phyloP scores from a whole-genome alignment of 2,888 invertebrate species.

The Gortyna flavago region DNA sequence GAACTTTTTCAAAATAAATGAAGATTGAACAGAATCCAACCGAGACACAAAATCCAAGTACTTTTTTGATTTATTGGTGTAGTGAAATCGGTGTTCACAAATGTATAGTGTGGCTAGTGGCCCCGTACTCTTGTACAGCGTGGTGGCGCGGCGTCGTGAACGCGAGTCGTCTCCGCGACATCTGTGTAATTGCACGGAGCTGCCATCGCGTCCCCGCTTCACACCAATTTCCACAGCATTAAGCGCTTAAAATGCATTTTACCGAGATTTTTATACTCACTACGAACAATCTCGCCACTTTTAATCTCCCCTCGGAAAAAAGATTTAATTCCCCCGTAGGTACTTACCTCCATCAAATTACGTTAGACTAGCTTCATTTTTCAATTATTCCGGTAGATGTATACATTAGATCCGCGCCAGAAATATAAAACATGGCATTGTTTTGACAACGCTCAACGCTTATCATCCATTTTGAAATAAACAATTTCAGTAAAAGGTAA shows the following conservation, averaged over 20 bases:
- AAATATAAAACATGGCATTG: constrained; percentile 20
- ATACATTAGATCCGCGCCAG: background rate
- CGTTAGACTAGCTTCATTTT: constrained; percentile 39
- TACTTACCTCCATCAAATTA: constrained; percentile 28
- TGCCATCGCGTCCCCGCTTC: constrained; percentile 79
- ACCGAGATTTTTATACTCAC: constrained; percentile 82
- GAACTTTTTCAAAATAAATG: background rate
- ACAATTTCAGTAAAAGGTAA: constrained; percentile 61
- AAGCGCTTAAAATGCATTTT: constrained; percentile 86
- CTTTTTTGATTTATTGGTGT: constrained; percentile 5
- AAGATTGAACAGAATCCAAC: background rate
- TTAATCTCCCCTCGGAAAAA: constrained; percentile 73
- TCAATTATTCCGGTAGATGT: constrained; percentile 30
- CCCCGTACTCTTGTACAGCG: constrained; percentile 5
- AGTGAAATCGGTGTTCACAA: background rate
- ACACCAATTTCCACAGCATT: constrained; percentile 86
- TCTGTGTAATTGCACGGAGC: constrained; percentile 85
- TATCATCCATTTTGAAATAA: constrained; percentile 50
- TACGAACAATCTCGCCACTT: constrained; percentile 76
- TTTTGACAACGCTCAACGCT: constrained; percentile 32
- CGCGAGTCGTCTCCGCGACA: constrained; percentile 76
- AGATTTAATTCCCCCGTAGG: constrained; percentile 67
- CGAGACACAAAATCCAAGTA: background rate
- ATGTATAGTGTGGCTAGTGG: constrained; percentile 4
- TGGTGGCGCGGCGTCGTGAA: constrained; percentile 56